phyloP scores from a whole-genome alignment of 2,797 vertebrate genomes.

The Gymnoscopelus braueri region DNA sequence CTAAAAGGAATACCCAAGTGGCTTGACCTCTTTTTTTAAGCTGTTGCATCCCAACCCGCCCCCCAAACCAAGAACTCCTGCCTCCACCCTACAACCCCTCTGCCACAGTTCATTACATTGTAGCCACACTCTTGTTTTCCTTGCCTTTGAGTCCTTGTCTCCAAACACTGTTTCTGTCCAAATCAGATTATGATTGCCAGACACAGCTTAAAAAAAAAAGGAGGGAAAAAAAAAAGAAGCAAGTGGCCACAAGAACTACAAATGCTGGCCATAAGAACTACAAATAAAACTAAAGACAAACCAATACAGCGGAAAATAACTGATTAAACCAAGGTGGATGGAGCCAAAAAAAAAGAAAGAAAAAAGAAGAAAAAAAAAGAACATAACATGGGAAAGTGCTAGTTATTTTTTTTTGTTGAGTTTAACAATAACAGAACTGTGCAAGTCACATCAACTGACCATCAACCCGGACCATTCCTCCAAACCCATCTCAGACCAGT shows the following conservation, averaged over 20 bases:
- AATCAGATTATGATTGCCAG: slow-evolving; percentile 48
- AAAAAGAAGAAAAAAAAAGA: slow-evolving; percentile 35
- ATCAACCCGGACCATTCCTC: slow-evolving; percentile 47
- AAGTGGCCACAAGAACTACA: slow-evolving; percentile 36
- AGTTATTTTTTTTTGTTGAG: slow-evolving; percentile 69
- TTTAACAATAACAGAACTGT: slow-evolving; percentile 69
- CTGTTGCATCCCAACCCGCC: slow-evolving; percentile 30
- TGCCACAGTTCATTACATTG: slow-evolving; percentile 9
- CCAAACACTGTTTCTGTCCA: slow-evolving; percentile 39
- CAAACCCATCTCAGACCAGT: slow-evolving; percentile 40
- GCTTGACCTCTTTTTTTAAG: slow-evolving; percentile 46
- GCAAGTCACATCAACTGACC: slow-evolving; percentile 63
- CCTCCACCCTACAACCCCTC: slow-evolving; percentile 6
- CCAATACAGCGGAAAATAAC: slow-evolving; percentile 68
- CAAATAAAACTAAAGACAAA: slow-evolving; percentile 64
- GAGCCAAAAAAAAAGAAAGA: slow-evolving; percentile 34
- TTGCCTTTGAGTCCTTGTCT: slow-evolving; percentile 15
- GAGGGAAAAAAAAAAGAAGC: slow-evolving; percentile 49
- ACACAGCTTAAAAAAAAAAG: slow-evolving; percentile 30
- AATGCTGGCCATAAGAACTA: neutral
- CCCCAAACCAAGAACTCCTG: neutral
- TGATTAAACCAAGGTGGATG: slow-evolving; percentile 55
- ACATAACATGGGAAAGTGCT: slow-evolving; percentile 70
- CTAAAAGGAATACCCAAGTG: slow-evolving; percentile 64
- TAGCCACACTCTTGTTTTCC: slow-evolving; percentile 21